phyloP scores from a whole-genome alignment of 2,113 vertebrate species.

The Gymnobelideus leadbeateri region DNA sequence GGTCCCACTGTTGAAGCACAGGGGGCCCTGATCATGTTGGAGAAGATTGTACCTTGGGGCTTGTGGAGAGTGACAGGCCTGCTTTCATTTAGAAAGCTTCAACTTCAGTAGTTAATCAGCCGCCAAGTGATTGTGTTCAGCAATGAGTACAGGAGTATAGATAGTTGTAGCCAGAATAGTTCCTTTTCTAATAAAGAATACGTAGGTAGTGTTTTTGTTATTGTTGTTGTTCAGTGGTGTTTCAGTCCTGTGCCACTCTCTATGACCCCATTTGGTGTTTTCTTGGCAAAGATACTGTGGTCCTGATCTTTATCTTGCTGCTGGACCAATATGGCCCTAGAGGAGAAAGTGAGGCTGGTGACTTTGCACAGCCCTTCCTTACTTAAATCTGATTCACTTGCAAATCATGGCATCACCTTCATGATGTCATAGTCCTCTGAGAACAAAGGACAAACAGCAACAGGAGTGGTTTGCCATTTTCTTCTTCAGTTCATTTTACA shows the following conservation, averaged over 20 bases:
- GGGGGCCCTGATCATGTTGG: background rate
- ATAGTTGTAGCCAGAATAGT: background rate
- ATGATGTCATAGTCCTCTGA: too few species aligned
- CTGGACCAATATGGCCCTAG: too few species aligned
- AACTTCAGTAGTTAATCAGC: slow-evolving; percentile 34
- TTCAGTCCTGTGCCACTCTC: background rate
- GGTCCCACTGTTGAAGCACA: background rate
- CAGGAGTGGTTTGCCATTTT: background rate
- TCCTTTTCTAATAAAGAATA: background rate
- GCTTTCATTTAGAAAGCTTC: background rate
- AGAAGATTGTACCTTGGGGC: slow-evolving; percentile 17
- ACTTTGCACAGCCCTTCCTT: too few species aligned
- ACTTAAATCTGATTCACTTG: too few species aligned
- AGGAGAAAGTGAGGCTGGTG: too few species aligned
- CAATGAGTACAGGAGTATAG: slow-evolving; percentile 41
- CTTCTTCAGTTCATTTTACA: background rate
- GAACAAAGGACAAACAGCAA: too few species aligned
- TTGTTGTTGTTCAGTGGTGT: background rate
- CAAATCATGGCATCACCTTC: too few species aligned
- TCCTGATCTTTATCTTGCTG: too few species aligned
- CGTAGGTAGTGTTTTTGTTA: background rate
- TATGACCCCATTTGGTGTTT: background rate
- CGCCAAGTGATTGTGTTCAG: slow-evolving; percentile 20
- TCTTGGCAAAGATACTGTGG: background rate
- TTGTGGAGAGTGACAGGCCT: slow-evolving; percentile 50